phyloP scores from a whole-genome alignment of 2,888 invertebrate genomes.

The Subacronicta megacephala region DNA sequence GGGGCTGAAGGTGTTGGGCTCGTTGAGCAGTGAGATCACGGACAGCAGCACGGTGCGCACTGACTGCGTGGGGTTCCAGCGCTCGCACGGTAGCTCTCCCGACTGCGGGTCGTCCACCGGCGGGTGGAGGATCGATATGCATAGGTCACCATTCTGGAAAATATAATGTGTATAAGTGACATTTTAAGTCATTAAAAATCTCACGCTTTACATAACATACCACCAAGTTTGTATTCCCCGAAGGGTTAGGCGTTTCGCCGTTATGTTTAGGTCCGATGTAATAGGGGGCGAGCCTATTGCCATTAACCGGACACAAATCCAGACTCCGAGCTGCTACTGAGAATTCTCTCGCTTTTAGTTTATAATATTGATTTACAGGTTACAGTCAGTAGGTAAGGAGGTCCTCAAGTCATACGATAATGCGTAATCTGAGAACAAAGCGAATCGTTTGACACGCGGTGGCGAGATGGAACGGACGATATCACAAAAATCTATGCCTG shows the following conservation, averaged over 20 bases:
- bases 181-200: neutral
- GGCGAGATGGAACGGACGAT: neutral
- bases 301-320: too few species aligned
- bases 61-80: slow-evolving; percentile 99
- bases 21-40: slow-evolving; percentile 99
- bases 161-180: neutral
- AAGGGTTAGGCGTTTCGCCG: too few species aligned
- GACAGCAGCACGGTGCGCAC: slow-evolving; percentile 99
- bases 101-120: slow-evolving; percentile 99
- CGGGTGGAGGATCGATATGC: slow-evolving; percentile 99
- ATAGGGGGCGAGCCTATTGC: too few species aligned
- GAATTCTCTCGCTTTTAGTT: too few species aligned
- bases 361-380: too few species aligned
- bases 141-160: slow-evolving; percentile 98
- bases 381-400: too few species aligned
- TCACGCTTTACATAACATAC: too few species aligned
- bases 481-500: neutral
- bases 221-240: too few species aligned
- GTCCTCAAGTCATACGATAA: too few species aligned
- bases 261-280: too few species aligned
- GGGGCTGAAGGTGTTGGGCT: slow-evolving; percentile 99
- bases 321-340: too few species aligned
- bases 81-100: slow-evolving; percentile 99
- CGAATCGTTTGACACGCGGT: neutral
- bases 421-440: too few species aligned